A percentile compares a stretch with the other conserved stretches of the same genome.
Conservation (phyloP, 2,797 vertebrate genomes). For the Erithacus rubecula region DNA sequence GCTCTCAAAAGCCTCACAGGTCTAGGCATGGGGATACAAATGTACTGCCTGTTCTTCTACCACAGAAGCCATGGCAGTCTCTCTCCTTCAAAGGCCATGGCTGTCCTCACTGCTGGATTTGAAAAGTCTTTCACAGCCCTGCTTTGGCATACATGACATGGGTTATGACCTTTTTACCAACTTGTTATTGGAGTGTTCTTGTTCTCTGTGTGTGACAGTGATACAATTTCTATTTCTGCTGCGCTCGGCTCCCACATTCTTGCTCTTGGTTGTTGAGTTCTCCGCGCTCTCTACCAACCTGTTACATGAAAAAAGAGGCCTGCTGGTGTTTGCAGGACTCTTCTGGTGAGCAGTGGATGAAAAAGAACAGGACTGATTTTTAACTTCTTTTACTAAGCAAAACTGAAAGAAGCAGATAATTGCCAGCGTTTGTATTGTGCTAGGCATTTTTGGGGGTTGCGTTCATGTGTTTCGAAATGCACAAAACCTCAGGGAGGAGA, state of each 20-base stretch:
- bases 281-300: neutral
- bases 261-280: neutral
- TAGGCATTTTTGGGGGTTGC: neutral
- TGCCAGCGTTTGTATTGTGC: neutral
- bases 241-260: conserved; percentile 1
- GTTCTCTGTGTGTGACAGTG: neutral
- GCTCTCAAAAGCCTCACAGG: neutral
- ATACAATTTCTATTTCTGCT: conserved; percentile 64
- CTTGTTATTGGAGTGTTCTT: conserved; percentile 17
- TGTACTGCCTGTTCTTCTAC: neutral
- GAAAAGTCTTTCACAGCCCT: neutral
- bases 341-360: neutral
- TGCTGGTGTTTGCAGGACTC: neutral
- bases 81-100: neutral
- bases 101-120: neutral
- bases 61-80: neutral
- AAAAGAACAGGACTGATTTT: neutral
- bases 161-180: conserved; percentile 51
- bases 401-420: neutral
- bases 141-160: neutral
- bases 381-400: neutral
- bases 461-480: neutral
- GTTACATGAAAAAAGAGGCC: neutral
- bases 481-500: neutral
- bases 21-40: neutral